Percentiles rank a stretch among this genome's conserved stretches.
These are phyloP conservation scores for Adrianichthys oophorus DNA, from an alignment of 2,797 vertebrate species.

Conservation along the genomic window DNA sequence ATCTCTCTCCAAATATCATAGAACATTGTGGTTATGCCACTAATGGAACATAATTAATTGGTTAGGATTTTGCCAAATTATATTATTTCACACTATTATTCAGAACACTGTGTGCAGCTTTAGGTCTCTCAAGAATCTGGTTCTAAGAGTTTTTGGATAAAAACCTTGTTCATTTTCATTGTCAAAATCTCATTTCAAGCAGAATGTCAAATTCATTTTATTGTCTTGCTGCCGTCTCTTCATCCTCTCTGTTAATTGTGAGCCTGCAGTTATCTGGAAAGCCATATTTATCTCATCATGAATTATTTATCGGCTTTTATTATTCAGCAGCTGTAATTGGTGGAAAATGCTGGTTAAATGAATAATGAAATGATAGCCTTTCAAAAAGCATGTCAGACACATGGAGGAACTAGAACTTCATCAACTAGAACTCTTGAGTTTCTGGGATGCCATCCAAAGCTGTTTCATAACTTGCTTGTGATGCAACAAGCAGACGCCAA, in stretches of 20 bases:
- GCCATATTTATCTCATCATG: slow-evolving; percentile 62
- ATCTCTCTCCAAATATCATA: too few relatives aligned
- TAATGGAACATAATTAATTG: too few relatives aligned
- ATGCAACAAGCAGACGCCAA: neutral
- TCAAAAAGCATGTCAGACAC: slow-evolving; percentile 43
- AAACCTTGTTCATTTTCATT: neutral
- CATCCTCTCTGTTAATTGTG: slow-evolving; percentile 42
- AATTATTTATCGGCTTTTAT: slow-evolving; percentile 72
- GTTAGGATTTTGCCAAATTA: neutral
- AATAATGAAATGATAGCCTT: slow-evolving; percentile 66
- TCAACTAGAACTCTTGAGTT: slow-evolving; percentile 3
- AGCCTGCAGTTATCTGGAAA: slow-evolving; percentile 41
- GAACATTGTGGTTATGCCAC: too few relatives aligned
- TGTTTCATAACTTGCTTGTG: neutral
- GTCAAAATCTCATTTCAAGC: neutral
- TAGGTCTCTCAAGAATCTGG: neutral
- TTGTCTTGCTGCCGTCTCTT: neutral
- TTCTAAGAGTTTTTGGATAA: slow-evolving; percentile 4
- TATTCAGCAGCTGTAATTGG: slow-evolving; percentile 72
- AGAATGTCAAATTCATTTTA: slow-evolving; percentile 1
- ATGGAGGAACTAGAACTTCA: too few relatives aligned
- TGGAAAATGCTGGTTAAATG: slow-evolving; percentile 63
- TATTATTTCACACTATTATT: neutral
- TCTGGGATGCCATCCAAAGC: slow-evolving; percentile 10
- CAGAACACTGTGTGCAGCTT: neutral